A percentile compares a stretch with the other conserved stretches of the same genome.
Evolutionary conservation across 2,797 vertebrate species (phyloP).

Genomic region (Lagorchestes hirsutus): DNA sequence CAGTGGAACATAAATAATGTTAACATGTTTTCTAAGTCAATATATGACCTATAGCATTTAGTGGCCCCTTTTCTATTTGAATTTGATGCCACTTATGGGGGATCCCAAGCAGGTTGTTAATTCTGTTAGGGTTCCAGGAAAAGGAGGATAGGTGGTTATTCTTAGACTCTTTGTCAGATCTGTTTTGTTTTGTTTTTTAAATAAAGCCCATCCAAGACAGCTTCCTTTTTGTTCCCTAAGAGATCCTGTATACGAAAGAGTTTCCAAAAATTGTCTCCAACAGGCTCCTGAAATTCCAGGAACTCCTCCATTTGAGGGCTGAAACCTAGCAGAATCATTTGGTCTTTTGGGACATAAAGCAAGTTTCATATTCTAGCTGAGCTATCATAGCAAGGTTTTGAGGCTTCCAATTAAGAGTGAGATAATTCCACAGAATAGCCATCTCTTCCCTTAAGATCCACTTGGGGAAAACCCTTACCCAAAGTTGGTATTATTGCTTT

Average conservation of each 20-base stretch:
- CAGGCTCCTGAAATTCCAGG: background rate
- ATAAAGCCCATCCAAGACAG: background rate
- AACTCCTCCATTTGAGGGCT: background rate
- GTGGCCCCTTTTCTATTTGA: background rate
- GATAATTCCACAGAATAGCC: background rate
- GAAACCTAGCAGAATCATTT: background rate
- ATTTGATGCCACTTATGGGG: background rate
- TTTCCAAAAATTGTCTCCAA: background rate
- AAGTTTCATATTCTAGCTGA: background rate
- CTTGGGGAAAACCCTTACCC: background rate
- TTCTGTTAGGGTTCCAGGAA: background rate
- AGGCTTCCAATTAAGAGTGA: background rate
- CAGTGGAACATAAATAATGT: background rate
- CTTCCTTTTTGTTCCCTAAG: background rate
- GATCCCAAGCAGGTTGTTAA: background rate
- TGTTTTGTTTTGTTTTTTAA: background rate
- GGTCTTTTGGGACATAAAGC: background rate
- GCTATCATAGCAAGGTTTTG: background rate
- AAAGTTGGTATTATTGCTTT: background rate
- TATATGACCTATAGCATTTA: background rate
- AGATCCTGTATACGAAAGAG: background rate
- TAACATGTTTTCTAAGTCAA: background rate
- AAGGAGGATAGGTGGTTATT: background rate
- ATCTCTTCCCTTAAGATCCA: background rate
- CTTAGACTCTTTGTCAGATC: background rate